A percentile compares a stretch with the other conserved stretches of the same genome.
These are phyloP conservation scores for Rhombomys opimus DNA, from an alignment of 2,113 vertebrate genomes.

Conservation along the genomic window DNA sequence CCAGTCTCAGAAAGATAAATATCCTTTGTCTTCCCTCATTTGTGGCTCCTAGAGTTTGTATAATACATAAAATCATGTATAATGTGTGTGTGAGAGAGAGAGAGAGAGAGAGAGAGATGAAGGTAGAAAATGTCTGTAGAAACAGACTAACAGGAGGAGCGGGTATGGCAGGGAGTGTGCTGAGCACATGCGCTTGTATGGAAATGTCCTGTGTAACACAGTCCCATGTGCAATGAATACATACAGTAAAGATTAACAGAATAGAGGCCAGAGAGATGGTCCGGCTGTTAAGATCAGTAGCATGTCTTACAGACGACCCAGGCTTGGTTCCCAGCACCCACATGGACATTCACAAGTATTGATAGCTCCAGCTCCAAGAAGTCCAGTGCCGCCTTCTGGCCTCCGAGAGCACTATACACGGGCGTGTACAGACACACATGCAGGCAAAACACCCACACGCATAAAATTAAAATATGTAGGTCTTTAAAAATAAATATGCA, in stretches of 20 bases:
- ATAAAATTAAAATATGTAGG: not conserved
- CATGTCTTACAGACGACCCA: not conserved
- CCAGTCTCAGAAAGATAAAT: not conserved
- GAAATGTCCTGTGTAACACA: not conserved
- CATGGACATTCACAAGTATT: not conserved
- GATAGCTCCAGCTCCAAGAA: not conserved
- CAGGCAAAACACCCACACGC: not conserved
- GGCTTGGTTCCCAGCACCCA: not conserved
- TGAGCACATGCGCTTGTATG: not conserved
- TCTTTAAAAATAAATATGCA: not conserved
- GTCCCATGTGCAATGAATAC: not conserved
- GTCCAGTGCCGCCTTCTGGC: too few species aligned
- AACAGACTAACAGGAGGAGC: not conserved
- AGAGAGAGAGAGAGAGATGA: not conserved
- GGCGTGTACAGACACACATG: not conserved
- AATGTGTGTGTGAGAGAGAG: not conserved
- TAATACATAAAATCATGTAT: not conserved
- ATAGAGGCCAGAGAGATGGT: not conserved
- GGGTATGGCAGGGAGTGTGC: not conserved
- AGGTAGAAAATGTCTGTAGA: not conserved
- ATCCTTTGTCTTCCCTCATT: not conserved
- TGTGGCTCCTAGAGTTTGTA: not conserved
- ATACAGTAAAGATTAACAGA: not conserved
- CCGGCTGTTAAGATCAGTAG: not conserved
- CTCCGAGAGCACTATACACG: not conserved